Percentiles rank a stretch among this genome's conserved stretches.
Conservation (phyloP, 2,113 vertebrate species). For the Probosciger aterrimus region DNA sequence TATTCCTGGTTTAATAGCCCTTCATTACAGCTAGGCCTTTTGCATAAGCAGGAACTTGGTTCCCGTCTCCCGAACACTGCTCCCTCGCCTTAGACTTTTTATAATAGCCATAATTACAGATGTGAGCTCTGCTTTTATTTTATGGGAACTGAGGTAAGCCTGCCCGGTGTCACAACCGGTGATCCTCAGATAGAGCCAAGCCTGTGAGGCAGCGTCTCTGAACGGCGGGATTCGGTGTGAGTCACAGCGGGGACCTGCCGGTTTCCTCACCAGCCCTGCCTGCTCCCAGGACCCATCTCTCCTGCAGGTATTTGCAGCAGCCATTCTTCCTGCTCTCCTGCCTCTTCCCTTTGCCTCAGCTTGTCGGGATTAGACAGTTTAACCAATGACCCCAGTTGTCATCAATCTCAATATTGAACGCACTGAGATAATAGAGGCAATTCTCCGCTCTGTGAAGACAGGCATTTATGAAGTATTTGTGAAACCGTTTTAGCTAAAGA, state of each 20-base stretch:
- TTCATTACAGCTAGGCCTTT: not conserved
- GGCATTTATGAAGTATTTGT: constrained; percentile 26
- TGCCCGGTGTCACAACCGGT: not conserved
- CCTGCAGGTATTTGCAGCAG: not conserved
- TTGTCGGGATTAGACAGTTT: constrained; percentile 27
- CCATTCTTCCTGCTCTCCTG: not conserved
- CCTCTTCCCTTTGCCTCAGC: not conserved
- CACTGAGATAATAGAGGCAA: not conserved
- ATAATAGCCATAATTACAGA: not conserved
- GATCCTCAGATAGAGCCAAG: not conserved
- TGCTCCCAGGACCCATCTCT: not conserved
- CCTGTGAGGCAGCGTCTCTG: not conserved
- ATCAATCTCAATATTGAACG: constrained; percentile 30
- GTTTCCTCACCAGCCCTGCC: not conserved
- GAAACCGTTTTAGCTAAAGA: constrained; percentile 37
- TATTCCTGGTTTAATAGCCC: not conserved
- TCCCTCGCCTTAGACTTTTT: not conserved
- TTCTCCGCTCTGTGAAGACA: not conserved
- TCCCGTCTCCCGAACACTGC: not conserved
- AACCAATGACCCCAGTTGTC: constrained; percentile 5
- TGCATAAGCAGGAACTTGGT: not conserved
- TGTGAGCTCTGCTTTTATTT: not conserved
- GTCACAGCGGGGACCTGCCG: not conserved
- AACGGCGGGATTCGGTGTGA: not conserved
- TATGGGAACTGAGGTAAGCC: not conserved